A percentile compares a stretch with the other conserved stretches of the same genome.
These are phyloP conservation scores for Esox lucius DNA, from an alignment of 2,797 vertebrate species.

Conservation along the genomic window DNA sequence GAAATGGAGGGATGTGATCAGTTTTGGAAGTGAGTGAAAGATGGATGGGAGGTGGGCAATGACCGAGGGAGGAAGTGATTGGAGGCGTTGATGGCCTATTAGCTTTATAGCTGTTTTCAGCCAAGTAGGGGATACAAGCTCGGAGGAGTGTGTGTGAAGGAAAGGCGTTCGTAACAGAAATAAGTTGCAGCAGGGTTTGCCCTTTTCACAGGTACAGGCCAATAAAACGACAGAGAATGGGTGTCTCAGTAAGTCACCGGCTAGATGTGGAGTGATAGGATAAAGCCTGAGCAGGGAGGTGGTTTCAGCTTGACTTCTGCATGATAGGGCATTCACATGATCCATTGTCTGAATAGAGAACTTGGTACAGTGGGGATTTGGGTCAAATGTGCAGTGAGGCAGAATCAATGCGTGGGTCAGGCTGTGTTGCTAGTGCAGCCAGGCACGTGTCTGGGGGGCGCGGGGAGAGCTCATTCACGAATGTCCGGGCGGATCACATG, in stretches of 20 bases:
- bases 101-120: conserved; percentile 33
- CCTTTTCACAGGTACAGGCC: background rate
- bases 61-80: background rate
- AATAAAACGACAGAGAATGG: background rate
- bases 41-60: background rate
- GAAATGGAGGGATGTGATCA: background rate
- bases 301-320: background rate
- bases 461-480: background rate
- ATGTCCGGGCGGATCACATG: background rate
- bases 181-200: background rate
- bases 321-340: background rate
- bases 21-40: conserved; percentile 18
- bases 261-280: background rate
- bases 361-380: conserved; percentile 31
- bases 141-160: background rate
- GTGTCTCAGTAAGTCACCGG: background rate
- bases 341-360: background rate
- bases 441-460: conserved; percentile 1
- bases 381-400: conserved; percentile 44
- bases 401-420: conserved; percentile 16
- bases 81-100: background rate
- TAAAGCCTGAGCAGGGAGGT: background rate
- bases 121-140: conserved; percentile 25
- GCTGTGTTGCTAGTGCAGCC: background rate
- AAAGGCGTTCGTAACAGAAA: background rate